phyloP scores from a whole-genome alignment of 1,140 invertebrate genomes.

The Andrena cerasifolii region DNA sequence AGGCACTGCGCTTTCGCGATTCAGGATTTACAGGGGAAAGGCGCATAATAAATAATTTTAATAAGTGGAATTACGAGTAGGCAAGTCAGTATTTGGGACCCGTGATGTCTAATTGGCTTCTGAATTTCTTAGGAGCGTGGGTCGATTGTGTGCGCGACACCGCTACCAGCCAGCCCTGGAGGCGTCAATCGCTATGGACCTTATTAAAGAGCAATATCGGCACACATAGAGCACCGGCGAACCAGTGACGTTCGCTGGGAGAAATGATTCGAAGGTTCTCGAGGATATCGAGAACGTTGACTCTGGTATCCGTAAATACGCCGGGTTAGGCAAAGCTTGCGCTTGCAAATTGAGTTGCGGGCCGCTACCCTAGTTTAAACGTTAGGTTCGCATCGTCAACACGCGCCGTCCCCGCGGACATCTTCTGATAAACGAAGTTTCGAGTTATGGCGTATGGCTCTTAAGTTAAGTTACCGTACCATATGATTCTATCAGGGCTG shows the following conservation, averaged over 20 bases:
- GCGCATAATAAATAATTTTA: too few relatives aligned
- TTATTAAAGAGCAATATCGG: conserved; percentile 29
- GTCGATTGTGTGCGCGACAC: background rate
- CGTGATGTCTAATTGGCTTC: background rate
- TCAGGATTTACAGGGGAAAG: background rate
- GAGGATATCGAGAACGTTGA: conserved; percentile 35
- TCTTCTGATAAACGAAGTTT: conserved; percentile 63
- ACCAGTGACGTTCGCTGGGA: conserved; percentile 23
- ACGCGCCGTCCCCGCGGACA: conserved; percentile 51
- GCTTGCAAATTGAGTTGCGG: conserved; percentile 66
- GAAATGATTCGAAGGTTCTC: conserved; percentile 50
- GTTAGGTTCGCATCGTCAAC: conserved; percentile 65
- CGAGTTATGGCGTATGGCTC: conserved; percentile 44
- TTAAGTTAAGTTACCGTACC: conserved; percentile 44
- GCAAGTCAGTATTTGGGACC: background rate
- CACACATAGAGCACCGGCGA: background rate
- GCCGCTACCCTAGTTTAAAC: conserved; percentile 58
- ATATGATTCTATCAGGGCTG: conserved; percentile 44
- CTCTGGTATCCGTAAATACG: conserved; percentile 56
- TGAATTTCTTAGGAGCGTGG: background rate
- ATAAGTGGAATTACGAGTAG: too few relatives aligned
- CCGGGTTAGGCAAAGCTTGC: conserved; percentile 46
- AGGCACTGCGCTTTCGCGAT: too few relatives aligned
- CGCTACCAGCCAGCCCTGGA: background rate
- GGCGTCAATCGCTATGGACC: background rate